A percentile compares a stretch with the other conserved stretches of the same genome.
These are phyloP conservation scores for Thereva unica DNA, from an alignment of 2,888 invertebrate genomes.

Conservation along the genomic window DNA sequence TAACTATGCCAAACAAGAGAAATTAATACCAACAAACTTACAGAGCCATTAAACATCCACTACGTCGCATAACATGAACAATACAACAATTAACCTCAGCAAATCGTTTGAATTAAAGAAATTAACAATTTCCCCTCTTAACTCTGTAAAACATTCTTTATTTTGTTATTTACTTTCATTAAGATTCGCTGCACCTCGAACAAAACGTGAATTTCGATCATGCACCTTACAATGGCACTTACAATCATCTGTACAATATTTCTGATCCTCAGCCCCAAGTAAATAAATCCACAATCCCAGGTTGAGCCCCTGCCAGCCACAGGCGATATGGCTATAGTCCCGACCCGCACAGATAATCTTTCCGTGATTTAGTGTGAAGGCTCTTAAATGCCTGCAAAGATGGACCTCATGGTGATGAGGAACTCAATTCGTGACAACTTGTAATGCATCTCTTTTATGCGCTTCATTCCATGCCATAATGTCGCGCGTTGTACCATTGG, in stretches of 20 bases:
- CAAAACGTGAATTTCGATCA: constrained; percentile 20
- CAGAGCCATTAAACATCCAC: no score
- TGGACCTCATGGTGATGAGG: neutral
- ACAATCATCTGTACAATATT: neutral
- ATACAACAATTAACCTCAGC: no score
- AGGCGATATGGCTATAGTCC: neutral
- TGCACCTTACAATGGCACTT: constrained; percentile 18
- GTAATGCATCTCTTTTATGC: constrained; percentile 17
- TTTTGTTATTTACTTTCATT: constrained; percentile 3
- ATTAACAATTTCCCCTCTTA: no score
- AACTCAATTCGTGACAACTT: constrained; percentile 30
- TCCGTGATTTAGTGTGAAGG: constrained; percentile 7
- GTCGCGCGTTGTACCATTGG: neutral
- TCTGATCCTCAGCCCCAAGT: no score
- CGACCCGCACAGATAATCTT: neutral
- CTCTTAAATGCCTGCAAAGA: neutral
- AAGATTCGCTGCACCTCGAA: constrained; percentile 6
- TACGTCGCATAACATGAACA: no score
- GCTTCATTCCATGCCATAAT: neutral
- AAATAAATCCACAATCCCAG: neutral
- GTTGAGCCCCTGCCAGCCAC: neutral
- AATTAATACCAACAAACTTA: no score
- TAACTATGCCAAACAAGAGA: no score
- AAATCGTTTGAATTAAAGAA: no score
- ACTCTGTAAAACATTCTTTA: neutral